phyloP scores from a whole-genome alignment of 37 sponge, comb jelly and placozoan genomes.

The Theonella swinhoei region DNA sequence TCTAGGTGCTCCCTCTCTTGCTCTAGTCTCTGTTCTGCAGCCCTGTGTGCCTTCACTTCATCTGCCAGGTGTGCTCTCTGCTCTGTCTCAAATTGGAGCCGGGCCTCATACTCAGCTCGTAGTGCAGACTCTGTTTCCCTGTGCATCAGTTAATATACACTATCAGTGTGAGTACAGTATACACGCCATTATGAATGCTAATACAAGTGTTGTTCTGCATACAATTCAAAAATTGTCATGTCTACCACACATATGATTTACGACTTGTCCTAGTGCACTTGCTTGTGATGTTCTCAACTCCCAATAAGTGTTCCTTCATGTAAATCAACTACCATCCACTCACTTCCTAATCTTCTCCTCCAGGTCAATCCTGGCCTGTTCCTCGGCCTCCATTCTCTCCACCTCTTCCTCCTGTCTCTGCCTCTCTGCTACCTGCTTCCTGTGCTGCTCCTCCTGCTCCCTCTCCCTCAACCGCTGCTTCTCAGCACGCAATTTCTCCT shows the following conservation, averaged over 20 bases:
- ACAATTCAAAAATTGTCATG: too few species aligned
- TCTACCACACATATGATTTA: too few species aligned
- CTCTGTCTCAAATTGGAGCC: slow-evolving; percentile 52
- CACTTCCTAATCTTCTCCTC: slow-evolving; percentile 56
- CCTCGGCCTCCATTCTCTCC: slow-evolving; percentile 54
- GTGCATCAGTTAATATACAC: background rate
- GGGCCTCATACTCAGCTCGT: slow-evolving; percentile 58
- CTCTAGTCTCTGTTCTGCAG: slow-evolving; percentile 38
- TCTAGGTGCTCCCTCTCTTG: slow-evolving; percentile 29
- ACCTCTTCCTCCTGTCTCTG: slow-evolving; percentile 40
- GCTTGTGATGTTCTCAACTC: too few species aligned
- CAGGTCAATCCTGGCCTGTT: slow-evolving; percentile 62
- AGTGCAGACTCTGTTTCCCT: slow-evolving; percentile 63
- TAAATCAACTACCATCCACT: background rate
- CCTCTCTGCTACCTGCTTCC: slow-evolving; percentile 21
- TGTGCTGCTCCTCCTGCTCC: slow-evolving; percentile 21
- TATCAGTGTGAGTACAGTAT: too few species aligned
- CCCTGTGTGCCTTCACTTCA: slow-evolving; percentile 52
- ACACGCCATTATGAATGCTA: too few species aligned
- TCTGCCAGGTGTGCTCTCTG: slow-evolving; percentile 60
- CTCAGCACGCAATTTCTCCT: slow-evolving; percentile 16
- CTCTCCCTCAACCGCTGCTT: slow-evolving; percentile 8
- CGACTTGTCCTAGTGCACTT: too few species aligned
- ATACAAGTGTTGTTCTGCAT: too few species aligned
- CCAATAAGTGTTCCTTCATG: too few species aligned